These are phyloP conservation scores for Oceanodroma tethys DNA, from an alignment of 2,113 vertebrate species.

Conservation along the genomic window DNA sequence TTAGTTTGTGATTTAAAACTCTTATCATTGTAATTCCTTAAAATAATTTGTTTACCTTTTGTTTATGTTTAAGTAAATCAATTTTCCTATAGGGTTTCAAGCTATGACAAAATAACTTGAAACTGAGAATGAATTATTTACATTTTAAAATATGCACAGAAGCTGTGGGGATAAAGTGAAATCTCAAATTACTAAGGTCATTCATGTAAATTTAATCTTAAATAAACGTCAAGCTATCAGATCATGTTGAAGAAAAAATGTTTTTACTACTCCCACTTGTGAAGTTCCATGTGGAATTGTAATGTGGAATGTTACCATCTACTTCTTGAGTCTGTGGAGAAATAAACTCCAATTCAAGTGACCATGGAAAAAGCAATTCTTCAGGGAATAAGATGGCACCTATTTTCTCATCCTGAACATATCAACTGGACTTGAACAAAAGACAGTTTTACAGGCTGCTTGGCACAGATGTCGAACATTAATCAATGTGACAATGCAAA, in stretches of 20 bases:
- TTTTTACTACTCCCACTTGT: not conserved
- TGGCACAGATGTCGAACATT: not conserved
- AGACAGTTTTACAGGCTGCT: not conserved
- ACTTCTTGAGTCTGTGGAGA: not conserved
- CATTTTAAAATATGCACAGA: not conserved
- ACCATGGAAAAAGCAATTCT: not conserved
- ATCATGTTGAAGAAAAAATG: not conserved
- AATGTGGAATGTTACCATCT: not conserved
- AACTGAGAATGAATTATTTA: not conserved
- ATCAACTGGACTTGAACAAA: not conserved
- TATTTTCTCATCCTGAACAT: not conserved
- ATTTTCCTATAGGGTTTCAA: not conserved
- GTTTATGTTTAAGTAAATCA: not conserved
- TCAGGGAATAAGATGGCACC: not conserved
- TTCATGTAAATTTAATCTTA: not conserved
- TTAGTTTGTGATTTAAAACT: not conserved
- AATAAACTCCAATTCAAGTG: not conserved
- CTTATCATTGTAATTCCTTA: not conserved
- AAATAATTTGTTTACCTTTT: not conserved
- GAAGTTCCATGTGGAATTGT: not conserved
- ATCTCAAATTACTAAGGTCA: not conserved
- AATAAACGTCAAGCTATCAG: not conserved
- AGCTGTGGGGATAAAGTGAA: not conserved
- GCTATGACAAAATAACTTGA: not conserved
- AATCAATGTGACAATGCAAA: not conserved